Percentiles rank a stretch among this genome's conserved stretches.
phyloP scores from a whole-genome alignment of 2,113 vertebrate species.

The Anhinga rufa region DNA sequence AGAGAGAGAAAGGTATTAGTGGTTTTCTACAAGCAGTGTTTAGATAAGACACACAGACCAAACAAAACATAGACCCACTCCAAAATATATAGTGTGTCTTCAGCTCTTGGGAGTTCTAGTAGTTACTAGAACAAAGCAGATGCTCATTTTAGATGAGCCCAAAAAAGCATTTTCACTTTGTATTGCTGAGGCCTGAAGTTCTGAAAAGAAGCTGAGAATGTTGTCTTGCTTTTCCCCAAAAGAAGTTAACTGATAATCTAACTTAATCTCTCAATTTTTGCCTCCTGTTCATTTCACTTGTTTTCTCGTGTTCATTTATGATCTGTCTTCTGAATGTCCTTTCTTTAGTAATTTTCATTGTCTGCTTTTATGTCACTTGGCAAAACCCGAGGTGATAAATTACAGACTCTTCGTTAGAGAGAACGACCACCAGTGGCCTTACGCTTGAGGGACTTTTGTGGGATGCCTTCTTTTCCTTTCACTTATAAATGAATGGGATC shows the following conservation, averaged over 20 bases:
- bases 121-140: background rate
- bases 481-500: background rate
- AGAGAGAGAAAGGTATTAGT: background rate
- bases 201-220: background rate
- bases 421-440: background rate
- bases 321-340: background rate
- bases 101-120: background rate
- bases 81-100: background rate
- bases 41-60: background rate
- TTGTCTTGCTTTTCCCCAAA: background rate
- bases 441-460: background rate
- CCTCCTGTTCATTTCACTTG: background rate
- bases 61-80: background rate
- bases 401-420: background rate
- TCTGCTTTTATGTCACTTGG: background rate
- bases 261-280: background rate
- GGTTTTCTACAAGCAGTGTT: background rate
- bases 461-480: background rate
- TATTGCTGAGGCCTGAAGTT: background rate
- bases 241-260: background rate
- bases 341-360: background rate
- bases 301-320: background rate
- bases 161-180: background rate
- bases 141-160: background rate
- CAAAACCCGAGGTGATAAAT: background rate